These are phyloP conservation scores for Caenorhabditis sp. DNA, from an alignment of 2,888 invertebrate species.

Conservation along the genomic window DNA sequence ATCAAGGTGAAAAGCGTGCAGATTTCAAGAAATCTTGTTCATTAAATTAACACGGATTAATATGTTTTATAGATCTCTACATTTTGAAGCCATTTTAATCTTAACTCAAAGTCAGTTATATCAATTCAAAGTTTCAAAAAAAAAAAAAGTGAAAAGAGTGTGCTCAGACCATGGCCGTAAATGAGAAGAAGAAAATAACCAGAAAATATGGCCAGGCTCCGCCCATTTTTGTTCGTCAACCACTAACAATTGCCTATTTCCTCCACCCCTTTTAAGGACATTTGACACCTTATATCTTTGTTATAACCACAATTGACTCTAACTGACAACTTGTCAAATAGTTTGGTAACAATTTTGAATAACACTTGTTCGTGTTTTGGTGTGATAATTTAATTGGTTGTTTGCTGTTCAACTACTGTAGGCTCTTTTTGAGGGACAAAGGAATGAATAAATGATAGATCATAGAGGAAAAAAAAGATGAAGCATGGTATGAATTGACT, in stretches of 20 bases:
- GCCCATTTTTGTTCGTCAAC: not conserved
- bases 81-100: not conserved
- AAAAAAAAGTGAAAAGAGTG: not conserved
- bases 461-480: not conserved
- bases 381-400: too few relatives aligned
- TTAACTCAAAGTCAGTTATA: too few relatives aligned
- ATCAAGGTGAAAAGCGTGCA: constrained; percentile 1
- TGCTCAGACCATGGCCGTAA: not conserved
- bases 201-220: not conserved
- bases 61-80: not conserved
- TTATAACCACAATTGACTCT: not conserved
- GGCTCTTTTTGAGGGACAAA: not conserved
- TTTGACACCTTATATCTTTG: constrained; percentile 4
- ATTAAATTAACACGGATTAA: not conserved
- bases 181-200: not conserved
- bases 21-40: not conserved
- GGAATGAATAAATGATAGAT: not conserved
- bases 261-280: not conserved
- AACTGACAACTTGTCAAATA: not conserved
- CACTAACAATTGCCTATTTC: not conserved
- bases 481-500: too few relatives aligned
- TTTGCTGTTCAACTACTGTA: too few relatives aligned
- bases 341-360: not conserved
- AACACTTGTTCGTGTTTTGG: too few relatives aligned
- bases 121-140: too few relatives aligned